Evolutionary conservation across 2,113 vertebrate species (phyloP).

Genomic region (Nymphicus hollandicus): DNA sequence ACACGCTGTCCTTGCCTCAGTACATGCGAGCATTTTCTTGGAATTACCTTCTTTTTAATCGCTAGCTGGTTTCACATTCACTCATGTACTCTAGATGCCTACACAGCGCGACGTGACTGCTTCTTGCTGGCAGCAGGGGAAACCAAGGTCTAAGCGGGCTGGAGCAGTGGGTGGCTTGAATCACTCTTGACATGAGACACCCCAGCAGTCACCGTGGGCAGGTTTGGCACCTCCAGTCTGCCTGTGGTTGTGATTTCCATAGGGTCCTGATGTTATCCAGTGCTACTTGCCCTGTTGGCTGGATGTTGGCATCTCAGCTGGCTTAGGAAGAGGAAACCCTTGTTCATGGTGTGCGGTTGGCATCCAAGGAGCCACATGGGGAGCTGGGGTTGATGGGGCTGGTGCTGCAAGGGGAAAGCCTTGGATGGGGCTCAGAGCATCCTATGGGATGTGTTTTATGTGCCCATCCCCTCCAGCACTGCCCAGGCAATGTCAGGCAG

Average conservation of each 20-base stretch:
- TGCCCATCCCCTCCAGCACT: background rate
- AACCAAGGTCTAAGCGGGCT: background rate
- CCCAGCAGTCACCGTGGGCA: background rate
- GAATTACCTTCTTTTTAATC: conserved; percentile 2
- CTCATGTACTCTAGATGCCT: conserved; percentile 12
- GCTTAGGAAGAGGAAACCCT: background rate
- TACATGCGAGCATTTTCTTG: background rate
- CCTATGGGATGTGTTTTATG: background rate
- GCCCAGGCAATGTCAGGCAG: background rate
- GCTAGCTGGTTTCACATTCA: background rate
- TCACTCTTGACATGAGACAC: background rate
- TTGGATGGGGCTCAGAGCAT: background rate
- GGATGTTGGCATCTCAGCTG: rapidly evolving
- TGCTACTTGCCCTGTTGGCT: background rate
- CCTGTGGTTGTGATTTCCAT: background rate
- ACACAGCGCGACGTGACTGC: conserved; percentile 2
- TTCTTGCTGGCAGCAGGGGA: background rate
- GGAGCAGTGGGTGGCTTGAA: conserved; percentile 17
- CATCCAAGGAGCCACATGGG: rapidly evolving
- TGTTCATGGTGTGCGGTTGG: background rate
- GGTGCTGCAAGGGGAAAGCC: background rate
- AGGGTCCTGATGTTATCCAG: rapidly evolving
- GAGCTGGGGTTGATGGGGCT: background rate
- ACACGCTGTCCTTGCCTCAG: background rate
- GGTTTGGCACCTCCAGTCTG: background rate